These are phyloP conservation scores for Dolomedes plantarius DNA, from an alignment of 2,888 invertebrate species.

Conservation along the genomic window DNA sequence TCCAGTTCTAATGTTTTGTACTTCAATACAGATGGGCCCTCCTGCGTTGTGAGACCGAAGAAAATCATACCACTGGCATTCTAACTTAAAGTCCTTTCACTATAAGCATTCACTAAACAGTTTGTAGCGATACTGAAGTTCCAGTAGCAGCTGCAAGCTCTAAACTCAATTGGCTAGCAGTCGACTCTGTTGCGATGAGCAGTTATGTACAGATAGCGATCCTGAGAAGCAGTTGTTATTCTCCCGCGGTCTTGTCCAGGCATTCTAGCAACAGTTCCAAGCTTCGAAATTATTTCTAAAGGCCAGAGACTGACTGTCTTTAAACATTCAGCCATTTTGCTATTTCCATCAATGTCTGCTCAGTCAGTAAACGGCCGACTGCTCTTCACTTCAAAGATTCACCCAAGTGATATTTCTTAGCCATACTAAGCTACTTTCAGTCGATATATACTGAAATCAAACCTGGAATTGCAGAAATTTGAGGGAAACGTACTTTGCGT, in stretches of 20 bases:
- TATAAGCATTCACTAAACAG: too few species aligned
- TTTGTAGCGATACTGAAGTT: neutral
- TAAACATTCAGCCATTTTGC: neutral
- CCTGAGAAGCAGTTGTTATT: too few species aligned
- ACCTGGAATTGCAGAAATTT: too few species aligned
- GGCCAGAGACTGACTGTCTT: neutral
- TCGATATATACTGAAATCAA: neutral
- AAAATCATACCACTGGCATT: too few species aligned
- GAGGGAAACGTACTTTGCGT: too few species aligned
- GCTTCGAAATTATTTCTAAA: neutral
- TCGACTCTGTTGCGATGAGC: too few species aligned
- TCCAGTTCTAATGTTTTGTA: too few species aligned
- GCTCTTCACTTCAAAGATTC: neutral
- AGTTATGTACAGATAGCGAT: neutral
- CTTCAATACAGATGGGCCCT: too few species aligned
- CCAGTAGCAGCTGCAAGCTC: neutral
- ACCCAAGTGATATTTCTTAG: slow-evolving; percentile 1
- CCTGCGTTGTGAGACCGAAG: too few species aligned
- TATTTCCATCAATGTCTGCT: neutral
- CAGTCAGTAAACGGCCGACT: neutral
- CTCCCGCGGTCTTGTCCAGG: too few species aligned
- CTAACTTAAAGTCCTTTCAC: too few species aligned
- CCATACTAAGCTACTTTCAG: neutral
- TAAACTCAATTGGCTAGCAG: too few species aligned
- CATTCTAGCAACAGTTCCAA: neutral